Percentiles rank a stretch among this genome's conserved stretches.
phyloP scores from a whole-genome alignment of 1,140 invertebrate species.

The Conopomorpha cramerella region DNA sequence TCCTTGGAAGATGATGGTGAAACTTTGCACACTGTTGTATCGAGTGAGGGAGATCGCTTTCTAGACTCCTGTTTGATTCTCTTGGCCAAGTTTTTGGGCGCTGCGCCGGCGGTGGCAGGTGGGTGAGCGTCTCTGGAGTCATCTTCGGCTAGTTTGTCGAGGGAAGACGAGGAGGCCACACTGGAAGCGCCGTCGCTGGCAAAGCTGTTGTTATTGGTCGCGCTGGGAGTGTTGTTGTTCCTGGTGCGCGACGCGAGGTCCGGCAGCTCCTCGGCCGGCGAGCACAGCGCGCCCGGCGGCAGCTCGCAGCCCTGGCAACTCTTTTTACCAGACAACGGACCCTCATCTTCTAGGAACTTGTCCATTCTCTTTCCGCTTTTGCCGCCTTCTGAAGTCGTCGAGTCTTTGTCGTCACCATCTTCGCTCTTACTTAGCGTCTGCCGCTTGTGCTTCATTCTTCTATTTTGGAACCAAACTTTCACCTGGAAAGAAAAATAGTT shows the following conservation, averaged over 20 bases:
- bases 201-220: slow-evolving; percentile 75
- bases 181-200: slow-evolving; percentile 76
- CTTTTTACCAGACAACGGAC: slow-evolving; percentile 70
- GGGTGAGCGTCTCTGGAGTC: slow-evolving; percentile 66
- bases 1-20: slow-evolving; percentile 59
- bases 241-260: slow-evolving; percentile 70
- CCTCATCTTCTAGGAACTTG: slow-evolving; percentile 71
- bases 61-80: slow-evolving; percentile 69
- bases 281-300: slow-evolving; percentile 67
- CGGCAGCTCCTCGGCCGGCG: slow-evolving; percentile 72
- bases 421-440: slow-evolving; percentile 89
- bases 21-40: slow-evolving; percentile 56
- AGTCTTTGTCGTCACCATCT: slow-evolving; percentile 85
- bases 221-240: slow-evolving; percentile 75
- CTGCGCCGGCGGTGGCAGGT: slow-evolving; percentile 55
- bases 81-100: slow-evolving; percentile 56
- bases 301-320: slow-evolving; percentile 90
- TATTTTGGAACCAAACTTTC: slow-evolving; percentile 98
- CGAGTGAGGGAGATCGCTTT: slow-evolving; percentile 66
- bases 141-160: slow-evolving; percentile 76
- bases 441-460: slow-evolving; percentile 96
- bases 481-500: slow-evolving; percentile 68
- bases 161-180: slow-evolving; percentile 71
- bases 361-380: slow-evolving; percentile 68
- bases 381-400: slow-evolving; percentile 68